Conservation (phyloP, 35 echinoderm and acorn worm species). For the Chiridota heheva region DNA sequence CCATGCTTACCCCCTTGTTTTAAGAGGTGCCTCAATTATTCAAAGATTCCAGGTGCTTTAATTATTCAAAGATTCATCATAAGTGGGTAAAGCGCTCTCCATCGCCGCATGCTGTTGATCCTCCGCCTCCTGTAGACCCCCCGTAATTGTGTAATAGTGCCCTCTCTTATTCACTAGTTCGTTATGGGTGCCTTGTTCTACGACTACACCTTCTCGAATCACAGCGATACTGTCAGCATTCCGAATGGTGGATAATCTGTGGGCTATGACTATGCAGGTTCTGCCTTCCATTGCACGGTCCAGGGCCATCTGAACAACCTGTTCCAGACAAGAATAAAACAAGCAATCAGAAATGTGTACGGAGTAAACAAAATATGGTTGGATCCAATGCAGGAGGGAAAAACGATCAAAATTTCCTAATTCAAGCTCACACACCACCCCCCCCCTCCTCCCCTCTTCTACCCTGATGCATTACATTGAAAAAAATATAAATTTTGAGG, state of each 20-base stretch:
- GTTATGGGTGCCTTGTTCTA: constrained; percentile 63
- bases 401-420: too few species aligned
- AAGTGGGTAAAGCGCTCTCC: too few species aligned
- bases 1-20: too few species aligned
- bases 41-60: too few species aligned
- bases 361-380: neutral
- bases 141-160: constrained; percentile 71
- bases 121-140: constrained; percentile 59
- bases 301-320: constrained; percentile 64
- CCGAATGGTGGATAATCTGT: constrained; percentile 67
- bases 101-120: neutral
- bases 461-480: too few species aligned
- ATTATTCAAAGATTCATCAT: too few species aligned
- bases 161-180: constrained; percentile 61
- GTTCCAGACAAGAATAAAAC: neutral
- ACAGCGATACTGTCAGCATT: constrained; percentile 70
- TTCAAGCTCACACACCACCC: too few species aligned
- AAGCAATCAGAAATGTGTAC: neutral
- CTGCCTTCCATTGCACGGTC: constrained; percentile 59
- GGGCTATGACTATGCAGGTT: constrained; percentile 63
- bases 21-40: too few species aligned
- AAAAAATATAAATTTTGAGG: too few species aligned
- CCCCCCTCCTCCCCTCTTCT: too few species aligned
- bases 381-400: neutral
- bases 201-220: constrained; percentile 60